A percentile compares a stretch with the other conserved stretches of the same genome.
Evolutionary conservation across 37 sponge, comb jelly and placozoan genomes (phyloP).

Genomic region (Crambe crambe): DNA sequence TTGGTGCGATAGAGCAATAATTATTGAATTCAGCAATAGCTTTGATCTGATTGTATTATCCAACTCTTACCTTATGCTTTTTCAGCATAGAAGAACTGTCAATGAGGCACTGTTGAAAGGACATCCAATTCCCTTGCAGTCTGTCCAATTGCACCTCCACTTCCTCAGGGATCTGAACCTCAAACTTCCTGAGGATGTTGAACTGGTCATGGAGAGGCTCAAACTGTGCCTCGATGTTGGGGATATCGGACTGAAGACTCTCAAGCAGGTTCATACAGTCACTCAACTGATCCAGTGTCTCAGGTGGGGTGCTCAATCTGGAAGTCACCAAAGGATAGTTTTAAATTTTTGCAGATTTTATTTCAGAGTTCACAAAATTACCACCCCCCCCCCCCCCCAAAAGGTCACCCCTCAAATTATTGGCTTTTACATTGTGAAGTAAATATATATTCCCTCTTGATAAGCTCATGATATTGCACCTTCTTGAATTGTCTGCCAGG

Average conservation of each 20-base stretch:
- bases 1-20: too few relatives aligned
- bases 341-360: too few relatives aligned
- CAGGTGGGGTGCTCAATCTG: slow-evolving; percentile 83
- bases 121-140: slow-evolving; percentile 59
- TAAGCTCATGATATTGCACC: too few relatives aligned
- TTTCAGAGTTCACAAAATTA: too few relatives aligned
- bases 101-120: slow-evolving; percentile 90
- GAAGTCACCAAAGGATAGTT: too few relatives aligned
- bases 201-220: slow-evolving; percentile 95
- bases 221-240: slow-evolving; percentile 83
- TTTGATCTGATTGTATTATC: not conserved
- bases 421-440: too few relatives aligned
- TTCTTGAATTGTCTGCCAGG: slow-evolving; percentile 68
- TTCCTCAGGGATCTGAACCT: slow-evolving; percentile 65
- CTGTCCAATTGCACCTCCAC: slow-evolving; percentile 38
- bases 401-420: too few relatives aligned
- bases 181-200: slow-evolving; percentile 88
- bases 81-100: slow-evolving; percentile 89
- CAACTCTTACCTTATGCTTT: slow-evolving; percentile 82
- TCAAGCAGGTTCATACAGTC: slow-evolving; percentile 87
- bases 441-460: too few relatives aligned
- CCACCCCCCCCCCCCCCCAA: too few relatives aligned
- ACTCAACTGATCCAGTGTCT: slow-evolving; percentile 86
- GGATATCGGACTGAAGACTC: slow-evolving; percentile 63
- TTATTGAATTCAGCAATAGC: too few relatives aligned